phyloP scores from a whole-genome alignment of 2,113 vertebrate genomes.

The Azemiops feae region DNA sequence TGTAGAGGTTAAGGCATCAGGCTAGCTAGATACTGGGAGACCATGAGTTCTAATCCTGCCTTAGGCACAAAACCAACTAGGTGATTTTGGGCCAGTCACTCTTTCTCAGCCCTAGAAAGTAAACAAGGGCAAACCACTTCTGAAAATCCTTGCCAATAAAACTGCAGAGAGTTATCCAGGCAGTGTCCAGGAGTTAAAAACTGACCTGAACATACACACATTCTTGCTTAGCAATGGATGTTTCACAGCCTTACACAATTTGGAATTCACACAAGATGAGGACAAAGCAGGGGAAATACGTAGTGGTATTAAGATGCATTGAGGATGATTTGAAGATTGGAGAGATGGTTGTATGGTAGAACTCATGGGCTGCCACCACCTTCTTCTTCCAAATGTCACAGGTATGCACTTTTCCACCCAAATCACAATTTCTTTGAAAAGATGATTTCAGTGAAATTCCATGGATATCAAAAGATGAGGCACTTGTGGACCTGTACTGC shows the following conservation, averaged over 20 bases:
- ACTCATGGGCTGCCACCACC: not conserved
- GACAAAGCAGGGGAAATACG: not conserved
- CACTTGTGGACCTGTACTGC: not conserved
- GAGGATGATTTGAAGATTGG: not conserved
- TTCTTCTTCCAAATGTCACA: not conserved
- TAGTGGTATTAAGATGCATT: not conserved
- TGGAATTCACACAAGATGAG: not conserved
- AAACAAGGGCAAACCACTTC: not conserved
- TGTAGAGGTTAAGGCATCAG: not conserved
- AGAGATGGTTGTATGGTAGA: not conserved
- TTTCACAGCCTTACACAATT: not conserved
- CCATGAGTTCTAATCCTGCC: not conserved
- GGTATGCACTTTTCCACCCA: not conserved
- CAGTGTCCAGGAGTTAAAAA: not conserved
- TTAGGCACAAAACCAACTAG: not conserved
- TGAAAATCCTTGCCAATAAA: not conserved
- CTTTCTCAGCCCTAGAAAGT: not conserved
- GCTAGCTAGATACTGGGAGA: not conserved
- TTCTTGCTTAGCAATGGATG: not conserved
- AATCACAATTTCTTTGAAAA: not conserved
- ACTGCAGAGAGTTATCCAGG: not conserved
- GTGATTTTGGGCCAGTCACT: not conserved
- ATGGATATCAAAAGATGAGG: not conserved
- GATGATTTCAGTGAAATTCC: not conserved
- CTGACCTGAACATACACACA: not conserved